phyloP scores from a whole-genome alignment of 2,797 vertebrate genomes.

The Clarias pachynema region DNA sequence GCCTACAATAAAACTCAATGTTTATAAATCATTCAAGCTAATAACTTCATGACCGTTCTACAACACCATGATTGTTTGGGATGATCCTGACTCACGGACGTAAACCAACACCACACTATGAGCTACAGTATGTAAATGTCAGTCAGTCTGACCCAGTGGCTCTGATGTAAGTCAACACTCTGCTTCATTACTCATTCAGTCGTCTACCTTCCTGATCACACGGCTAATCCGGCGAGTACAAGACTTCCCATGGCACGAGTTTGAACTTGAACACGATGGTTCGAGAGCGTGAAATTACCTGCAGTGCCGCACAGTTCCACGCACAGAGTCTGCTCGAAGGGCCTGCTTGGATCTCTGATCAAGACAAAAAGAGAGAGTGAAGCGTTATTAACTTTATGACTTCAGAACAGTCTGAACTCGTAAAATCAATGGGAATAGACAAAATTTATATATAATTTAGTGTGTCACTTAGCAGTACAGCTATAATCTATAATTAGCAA shows the following conservation, averaged over 20 bases:
- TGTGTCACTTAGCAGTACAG: slow-evolving; percentile 10
- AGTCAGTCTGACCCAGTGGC: neutral
- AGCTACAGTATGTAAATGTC: slow-evolving; percentile 18
- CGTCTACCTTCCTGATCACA: neutral
- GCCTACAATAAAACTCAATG: neutral
- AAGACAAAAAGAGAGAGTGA: slow-evolving; percentile 32
- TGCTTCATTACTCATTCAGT: slow-evolving; percentile 33
- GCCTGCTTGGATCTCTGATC: slow-evolving; percentile 85
- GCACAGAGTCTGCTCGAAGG: slow-evolving; percentile 87
- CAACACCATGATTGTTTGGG: neutral
- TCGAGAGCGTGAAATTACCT: slow-evolving; percentile 78
- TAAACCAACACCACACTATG: slow-evolving; percentile 9
- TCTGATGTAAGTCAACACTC: slow-evolving; percentile 17
- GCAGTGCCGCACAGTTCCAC: slow-evolving; percentile 97
- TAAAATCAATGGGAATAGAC: neutral
- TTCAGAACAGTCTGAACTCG: neutral
- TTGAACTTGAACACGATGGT: slow-evolving; percentile 25
- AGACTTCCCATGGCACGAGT: slow-evolving; percentile 16
- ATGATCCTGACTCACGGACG: neutral
- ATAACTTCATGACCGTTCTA: neutral
- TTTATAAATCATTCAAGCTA: neutral
- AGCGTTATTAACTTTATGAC: slow-evolving; percentile 29
- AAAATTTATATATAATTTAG: neutral
- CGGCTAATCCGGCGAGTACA: slow-evolving; percentile 20
- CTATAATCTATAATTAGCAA: slow-evolving; percentile 47